phyloP scores from a whole-genome alignment of 2,113 vertebrate species.

The Callaeas wilsoni region DNA sequence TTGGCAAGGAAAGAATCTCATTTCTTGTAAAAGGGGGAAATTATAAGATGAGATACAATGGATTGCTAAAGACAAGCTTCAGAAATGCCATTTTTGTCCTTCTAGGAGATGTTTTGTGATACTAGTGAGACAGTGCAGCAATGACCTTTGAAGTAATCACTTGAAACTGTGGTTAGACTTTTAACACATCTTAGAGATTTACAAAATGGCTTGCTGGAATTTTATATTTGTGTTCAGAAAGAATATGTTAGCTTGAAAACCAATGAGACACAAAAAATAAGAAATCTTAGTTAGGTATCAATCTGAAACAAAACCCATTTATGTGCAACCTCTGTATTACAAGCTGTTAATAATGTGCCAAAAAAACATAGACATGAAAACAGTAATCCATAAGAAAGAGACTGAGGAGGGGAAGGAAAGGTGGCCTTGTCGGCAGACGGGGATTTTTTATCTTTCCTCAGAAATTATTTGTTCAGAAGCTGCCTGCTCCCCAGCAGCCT shows the following conservation, averaged over 20 bases:
- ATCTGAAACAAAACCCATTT: background rate
- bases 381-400: background rate
- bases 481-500: background rate
- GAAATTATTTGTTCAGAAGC: background rate
- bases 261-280: background rate
- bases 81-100: background rate
- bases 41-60: background rate
- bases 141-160: background rate
- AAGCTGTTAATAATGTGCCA: background rate
- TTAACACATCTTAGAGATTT: background rate
- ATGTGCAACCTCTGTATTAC: background rate
- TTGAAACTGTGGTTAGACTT: background rate
- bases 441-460: background rate
- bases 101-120: background rate
- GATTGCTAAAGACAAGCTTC: background rate
- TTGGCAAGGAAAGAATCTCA: background rate
- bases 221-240: background rate
- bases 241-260: constrained; percentile 15
- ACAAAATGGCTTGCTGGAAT: constrained; percentile 7
- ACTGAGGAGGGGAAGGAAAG: background rate
- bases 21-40: background rate
- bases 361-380: background rate
- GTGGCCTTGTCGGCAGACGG: background rate
- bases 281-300: background rate
- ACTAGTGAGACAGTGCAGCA: background rate